Base-by-base conservation (phyloP, 2,797 vertebrate species). In the Hylomyscus alleni region DNA sequence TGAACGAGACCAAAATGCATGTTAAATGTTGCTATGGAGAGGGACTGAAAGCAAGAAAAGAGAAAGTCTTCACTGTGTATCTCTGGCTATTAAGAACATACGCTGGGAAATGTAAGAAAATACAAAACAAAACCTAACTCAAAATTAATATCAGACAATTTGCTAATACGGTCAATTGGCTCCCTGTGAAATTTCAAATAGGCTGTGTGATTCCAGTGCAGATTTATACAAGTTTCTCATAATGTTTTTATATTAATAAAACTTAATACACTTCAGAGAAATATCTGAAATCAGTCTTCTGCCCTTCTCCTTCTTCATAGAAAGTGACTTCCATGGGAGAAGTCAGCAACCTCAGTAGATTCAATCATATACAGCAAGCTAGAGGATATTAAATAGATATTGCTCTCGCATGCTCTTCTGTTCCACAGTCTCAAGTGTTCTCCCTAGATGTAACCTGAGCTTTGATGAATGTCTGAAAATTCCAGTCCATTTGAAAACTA, bases 1-100 rank as follows among this genome's bases (percentile, higher is more conserved):
- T 91, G 20, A 90, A 22, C 54, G 40, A 97, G 91, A 31, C 93
- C 91, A 96, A 95, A 50, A 29, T 62, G 5, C 94, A 95, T 56
- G 9, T 29, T 94, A 13, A 96, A 58, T 31, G 37, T 92, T 94
- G 6, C 44, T 78, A 31, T 37, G 5, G 9, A 31, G 20, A 81
- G 1, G 60, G 8, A 29, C 47, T 12, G 83, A 73, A 93, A 84
- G 4, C 1, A 50, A 56, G 34, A 65, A 72, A 72, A 14, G 50
- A 93, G 31, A 95, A 94, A 67, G 65, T 20, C 31, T 7, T 81
- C 91, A 90, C 24, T 72, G 11, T 81, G 6, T 76, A 69, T 93
- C 87, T 37, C 20, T 34, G 47, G 5, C 60, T 88, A 85, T 81
- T 77, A 86, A 81, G 20, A 8, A 93, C 19, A 12, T 4, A 72